These are phyloP conservation scores for Stomatorhinus walkeri DNA, from an alignment of 2,797 vertebrate genomes.

Conservation along the genomic window DNA sequence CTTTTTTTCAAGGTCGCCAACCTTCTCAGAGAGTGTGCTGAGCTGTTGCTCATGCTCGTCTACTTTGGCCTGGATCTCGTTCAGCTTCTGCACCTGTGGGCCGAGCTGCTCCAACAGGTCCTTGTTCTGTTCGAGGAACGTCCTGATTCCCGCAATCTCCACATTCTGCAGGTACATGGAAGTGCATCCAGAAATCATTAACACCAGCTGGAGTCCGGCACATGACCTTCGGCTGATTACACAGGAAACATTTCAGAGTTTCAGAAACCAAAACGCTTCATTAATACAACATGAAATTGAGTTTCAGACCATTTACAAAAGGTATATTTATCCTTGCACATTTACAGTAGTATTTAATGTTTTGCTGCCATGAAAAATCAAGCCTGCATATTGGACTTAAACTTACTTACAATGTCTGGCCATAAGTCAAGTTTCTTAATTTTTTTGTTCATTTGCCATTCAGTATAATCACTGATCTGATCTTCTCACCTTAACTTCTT, in stretches of 20 bases:
- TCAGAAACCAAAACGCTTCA: neutral
- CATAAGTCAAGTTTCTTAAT: neutral
- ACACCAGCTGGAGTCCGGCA: neutral
- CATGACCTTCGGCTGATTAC: neutral
- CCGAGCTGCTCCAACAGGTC: slow-evolving; percentile 40
- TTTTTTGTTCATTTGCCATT: neutral
- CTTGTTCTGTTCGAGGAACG: slow-evolving; percentile 43
- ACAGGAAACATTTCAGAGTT: neutral
- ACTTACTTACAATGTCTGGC: neutral
- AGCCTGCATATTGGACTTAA: neutral
- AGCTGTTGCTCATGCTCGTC: slow-evolving; percentile 38
- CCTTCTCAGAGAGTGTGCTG: slow-evolving; percentile 23
- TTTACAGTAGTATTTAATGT: neutral
- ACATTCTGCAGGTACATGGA: slow-evolving; percentile 22
- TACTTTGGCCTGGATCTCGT: slow-evolving; percentile 36
- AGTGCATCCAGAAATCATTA: neutral
- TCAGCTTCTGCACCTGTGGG: slow-evolving; percentile 35
- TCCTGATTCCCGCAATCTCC: slow-evolving; percentile 32
- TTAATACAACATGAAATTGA: neutral
- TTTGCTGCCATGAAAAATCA: neutral
- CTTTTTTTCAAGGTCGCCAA: slow-evolving; percentile 35
- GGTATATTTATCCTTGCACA: neutral
- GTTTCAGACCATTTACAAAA: neutral
- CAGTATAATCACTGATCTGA: neutral
- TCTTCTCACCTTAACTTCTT: neutral